Evolutionary conservation across 2,113 vertebrate species (phyloP), one percentile per base, ranked within the genome.

Genomic region (Sula dactylatra): DNA sequence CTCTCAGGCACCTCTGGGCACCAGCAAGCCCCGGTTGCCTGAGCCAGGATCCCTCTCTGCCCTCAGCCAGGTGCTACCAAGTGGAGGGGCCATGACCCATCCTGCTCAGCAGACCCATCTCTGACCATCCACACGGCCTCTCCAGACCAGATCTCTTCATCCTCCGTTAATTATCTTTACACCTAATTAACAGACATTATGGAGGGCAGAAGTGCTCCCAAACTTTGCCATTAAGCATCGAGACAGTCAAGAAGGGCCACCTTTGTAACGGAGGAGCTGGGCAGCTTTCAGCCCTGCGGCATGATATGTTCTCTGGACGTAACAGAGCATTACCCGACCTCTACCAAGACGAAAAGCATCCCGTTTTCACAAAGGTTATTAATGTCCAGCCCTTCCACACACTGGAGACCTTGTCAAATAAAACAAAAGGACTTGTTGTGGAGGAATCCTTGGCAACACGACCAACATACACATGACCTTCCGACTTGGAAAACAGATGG

Each of bases 381-480:
- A 20, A 84, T 5, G 59, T 62, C 64, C 64, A 84, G 59, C 80
- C 45, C 72, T 89, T 83, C 65, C 61, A 62, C 69, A 77, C 65
- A 44, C 86, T 84, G 83, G 50, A 88, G 86, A 92, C 72, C 32
- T 95, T 82, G 80, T 95, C 89, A 91, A 96, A 83, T 65, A 90
- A 95, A 95, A 93, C 72, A 88, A 94, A 92, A 94, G 26, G 38
- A 77, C 76, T 92, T 92, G 73, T 82, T 94, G 88, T 84, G 83
- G 83, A 92, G 61, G 86, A 95, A 92, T 91, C 91, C 88, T 96
- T 96, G 95, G 91, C 91, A 96, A 83, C 80, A 62, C 0, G 1
- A 93, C 91, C 88, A 94, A 95, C 67, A 32, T 52, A 94, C 72
- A 90, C 95, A 82, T 70, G 91, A 94, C 88, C 86, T 94, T 47